Base-by-base conservation (phyloP, 2,888 invertebrate species). In the Brenthis ino region DNA sequence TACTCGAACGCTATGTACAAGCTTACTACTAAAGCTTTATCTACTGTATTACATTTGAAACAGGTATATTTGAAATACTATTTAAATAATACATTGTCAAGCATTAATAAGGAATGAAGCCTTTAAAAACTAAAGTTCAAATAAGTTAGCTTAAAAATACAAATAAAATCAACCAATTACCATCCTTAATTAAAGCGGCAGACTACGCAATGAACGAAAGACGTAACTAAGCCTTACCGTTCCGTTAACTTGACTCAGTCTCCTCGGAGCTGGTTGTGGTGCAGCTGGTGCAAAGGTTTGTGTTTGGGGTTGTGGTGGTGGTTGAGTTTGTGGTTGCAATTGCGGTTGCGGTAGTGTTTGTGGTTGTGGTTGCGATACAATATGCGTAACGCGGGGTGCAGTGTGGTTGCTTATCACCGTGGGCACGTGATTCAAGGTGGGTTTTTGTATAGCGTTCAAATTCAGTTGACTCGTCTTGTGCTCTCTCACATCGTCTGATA, bases 231-330 rank as follows among this genome's bases (percentile, higher is more conserved):
- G 76, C 80, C 85, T 87, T 85, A 89, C 92, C 90, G 88, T 90
- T 82, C 89, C 89, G 57, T 91, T 91, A 37, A 86, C 78, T 86
- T 90, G 90, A 79, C 93, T 93, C 74, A 93, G 83, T 81, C 86
- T 86, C 76, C 93, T 82, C 57, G 93, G 93, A 72, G 93, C 93
- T 6, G 93, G 93, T 80, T 91, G 91, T 71, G 93, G 93, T 71
- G 88, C 86, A 50, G 83, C 82, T 57, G 75, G 69, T 70, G 73
- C 66, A 58, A 69, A 64, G 47, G 72, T 69, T 71, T 75, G 76
- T 50, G 72, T 67, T 69, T 71, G 74, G 56, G 71, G 68, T 57
- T 84, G 60, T 67, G 65, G 66, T 70, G 37, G 11, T 8, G 37
- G 37, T 43, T 43, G 37, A 57, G 71, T 47, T 64, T 68, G 72